Conservation (phyloP, 53 echinoderm and acorn worm genomes). For the Paracentrotus lividus region DNA sequence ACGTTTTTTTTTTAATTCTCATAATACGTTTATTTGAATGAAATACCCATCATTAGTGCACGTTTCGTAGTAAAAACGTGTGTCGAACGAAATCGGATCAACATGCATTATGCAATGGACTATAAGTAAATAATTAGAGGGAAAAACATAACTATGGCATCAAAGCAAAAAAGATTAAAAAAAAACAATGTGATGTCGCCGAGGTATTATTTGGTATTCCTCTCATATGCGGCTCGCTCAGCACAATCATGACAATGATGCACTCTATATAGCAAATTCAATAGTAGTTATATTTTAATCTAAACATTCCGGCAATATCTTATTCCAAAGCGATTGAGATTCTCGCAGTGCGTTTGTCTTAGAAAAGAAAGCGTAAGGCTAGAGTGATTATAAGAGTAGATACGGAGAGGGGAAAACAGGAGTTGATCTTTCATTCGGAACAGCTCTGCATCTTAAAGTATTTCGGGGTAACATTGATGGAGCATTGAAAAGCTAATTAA, state of each 20-base stretch:
- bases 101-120: background rate
- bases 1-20: too few relatives aligned
- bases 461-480: constrained; percentile 47
- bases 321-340: background rate
- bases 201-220: too few relatives aligned
- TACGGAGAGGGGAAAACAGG: background rate
- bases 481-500: constrained; percentile 52
- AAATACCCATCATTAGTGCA: too few relatives aligned
- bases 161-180: background rate
- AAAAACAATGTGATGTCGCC: background rate
- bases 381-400: background rate
- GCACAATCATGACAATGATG: too few relatives aligned
- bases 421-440: constrained; percentile 8
- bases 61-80: background rate
- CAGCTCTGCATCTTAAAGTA: constrained; percentile 41
- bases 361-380: background rate
- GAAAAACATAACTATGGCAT: background rate
- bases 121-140: background rate
- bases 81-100: background rate
- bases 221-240: too few relatives aligned
- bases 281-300: background rate
- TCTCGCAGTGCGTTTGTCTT: background rate
- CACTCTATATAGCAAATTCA: too few relatives aligned
- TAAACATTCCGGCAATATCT: background rate
- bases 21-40: too few relatives aligned